Conservation (phyloP, 2,113 vertebrate species). For the Oplegnathus fasciatus region DNA sequence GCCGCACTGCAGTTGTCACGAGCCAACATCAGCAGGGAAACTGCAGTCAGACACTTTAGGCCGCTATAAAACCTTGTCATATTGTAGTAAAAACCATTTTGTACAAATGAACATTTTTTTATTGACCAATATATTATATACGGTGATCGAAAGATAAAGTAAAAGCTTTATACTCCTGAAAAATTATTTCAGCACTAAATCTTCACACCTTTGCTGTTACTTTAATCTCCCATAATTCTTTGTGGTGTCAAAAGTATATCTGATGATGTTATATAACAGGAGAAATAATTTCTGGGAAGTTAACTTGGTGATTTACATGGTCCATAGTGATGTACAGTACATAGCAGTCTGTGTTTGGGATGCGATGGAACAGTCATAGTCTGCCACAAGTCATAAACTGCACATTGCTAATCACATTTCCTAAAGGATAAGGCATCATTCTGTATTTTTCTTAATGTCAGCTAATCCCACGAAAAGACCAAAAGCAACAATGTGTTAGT, state of each 20-base stretch:
- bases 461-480: neutral
- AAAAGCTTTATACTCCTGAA: no score
- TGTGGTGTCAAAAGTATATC: neutral
- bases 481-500: neutral
- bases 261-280: constrained; percentile 6
- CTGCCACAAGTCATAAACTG: neutral
- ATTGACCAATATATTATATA: neutral
- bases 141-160: neutral
- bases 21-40: constrained; percentile 17
- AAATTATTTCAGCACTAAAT: neutral
- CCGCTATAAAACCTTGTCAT: constrained; percentile 13
- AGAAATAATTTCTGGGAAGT: constrained; percentile 1
- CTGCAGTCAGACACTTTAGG: neutral
- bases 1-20: neutral
- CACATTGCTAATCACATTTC: neutral
- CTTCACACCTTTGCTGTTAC: neutral
- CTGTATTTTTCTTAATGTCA: neutral
- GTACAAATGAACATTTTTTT: neutral
- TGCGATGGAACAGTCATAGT: neutral
- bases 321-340: neutral
- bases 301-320: neutral
- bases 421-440: neutral
- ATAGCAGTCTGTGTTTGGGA: neutral
- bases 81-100: neutral
- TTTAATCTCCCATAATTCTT: constrained; percentile 2